Conservation (phyloP, 2,113 vertebrate genomes). For the Eclectus roratus region DNA sequence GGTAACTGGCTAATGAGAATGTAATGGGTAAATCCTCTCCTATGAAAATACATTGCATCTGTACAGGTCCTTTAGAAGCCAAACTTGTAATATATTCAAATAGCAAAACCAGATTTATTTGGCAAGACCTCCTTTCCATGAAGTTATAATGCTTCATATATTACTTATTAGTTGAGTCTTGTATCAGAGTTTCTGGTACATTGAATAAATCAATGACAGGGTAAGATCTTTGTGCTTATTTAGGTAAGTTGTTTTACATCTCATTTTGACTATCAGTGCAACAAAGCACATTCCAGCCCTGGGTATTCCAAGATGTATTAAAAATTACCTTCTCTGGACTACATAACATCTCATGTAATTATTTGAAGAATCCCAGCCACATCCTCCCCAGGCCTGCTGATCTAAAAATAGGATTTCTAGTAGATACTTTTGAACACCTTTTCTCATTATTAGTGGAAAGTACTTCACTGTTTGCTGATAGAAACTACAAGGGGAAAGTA, state of each 20-base stretch:
- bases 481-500: background rate
- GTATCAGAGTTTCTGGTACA: background rate
- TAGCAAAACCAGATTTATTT: background rate
- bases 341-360: fast-evolving
- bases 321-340: background rate
- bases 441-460: background rate
- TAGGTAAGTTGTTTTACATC: background rate
- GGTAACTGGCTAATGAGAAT: background rate
- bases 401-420: background rate
- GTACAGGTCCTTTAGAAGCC: background rate
- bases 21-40: background rate
- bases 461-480: background rate
- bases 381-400: background rate
- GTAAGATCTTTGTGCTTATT: background rate
- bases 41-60: background rate
- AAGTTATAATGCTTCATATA: fast-evolving
- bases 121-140: background rate
- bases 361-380: background rate
- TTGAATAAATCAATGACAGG: background rate
- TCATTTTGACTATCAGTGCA: background rate
- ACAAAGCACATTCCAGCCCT: background rate
- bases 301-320: background rate
- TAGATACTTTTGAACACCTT: background rate
- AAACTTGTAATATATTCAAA: background rate
- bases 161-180: background rate